These are phyloP conservation scores for Cataglyphis albicans DNA, from an alignment of 2,888 invertebrate genomes.

Conservation along the genomic window DNA sequence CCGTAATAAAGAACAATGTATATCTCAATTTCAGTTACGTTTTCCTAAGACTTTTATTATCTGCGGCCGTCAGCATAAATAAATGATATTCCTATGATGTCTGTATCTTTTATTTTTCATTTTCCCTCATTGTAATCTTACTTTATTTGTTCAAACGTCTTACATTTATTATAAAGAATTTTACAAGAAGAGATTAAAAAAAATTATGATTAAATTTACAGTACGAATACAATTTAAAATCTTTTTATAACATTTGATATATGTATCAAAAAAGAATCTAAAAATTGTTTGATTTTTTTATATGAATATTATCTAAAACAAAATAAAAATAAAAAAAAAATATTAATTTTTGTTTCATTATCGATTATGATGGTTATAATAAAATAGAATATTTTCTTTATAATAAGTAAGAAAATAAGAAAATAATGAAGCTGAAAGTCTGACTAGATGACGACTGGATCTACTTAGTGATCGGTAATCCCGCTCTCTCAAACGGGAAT, in stretches of 20 bases:
- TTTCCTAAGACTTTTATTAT: constrained; percentile 66
- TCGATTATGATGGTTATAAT: not conserved
- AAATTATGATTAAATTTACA: not conserved
- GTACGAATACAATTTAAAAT: not conserved
- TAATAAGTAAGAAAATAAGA: not conserved
- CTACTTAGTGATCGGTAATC: constrained; percentile 68
- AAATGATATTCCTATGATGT: constrained; percentile 57
- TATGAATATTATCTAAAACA: not conserved
- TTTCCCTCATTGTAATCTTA: constrained; percentile 1
- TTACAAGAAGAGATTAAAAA: not conserved
- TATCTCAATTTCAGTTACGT: constrained; percentile 58
- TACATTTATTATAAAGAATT: not conserved
- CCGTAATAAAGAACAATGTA: constrained; percentile 66
- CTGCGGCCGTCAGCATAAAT: constrained; percentile 64
- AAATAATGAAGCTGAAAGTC: constrained; percentile 10
- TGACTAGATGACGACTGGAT: constrained; percentile 43
- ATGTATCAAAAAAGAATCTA: not conserved
- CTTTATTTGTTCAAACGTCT: not conserved
- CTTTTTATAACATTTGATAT: not conserved
- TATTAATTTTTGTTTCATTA: not conserved
- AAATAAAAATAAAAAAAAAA: not conserved
- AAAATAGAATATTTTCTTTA: not conserved
- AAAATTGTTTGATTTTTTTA: not conserved
- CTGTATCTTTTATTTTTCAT: constrained; percentile 2
- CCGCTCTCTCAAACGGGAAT: constrained; percentile 69